Base-by-base conservation (phyloP, 1,140 invertebrate species). In the Oryzaephilus surinamensis region DNA sequence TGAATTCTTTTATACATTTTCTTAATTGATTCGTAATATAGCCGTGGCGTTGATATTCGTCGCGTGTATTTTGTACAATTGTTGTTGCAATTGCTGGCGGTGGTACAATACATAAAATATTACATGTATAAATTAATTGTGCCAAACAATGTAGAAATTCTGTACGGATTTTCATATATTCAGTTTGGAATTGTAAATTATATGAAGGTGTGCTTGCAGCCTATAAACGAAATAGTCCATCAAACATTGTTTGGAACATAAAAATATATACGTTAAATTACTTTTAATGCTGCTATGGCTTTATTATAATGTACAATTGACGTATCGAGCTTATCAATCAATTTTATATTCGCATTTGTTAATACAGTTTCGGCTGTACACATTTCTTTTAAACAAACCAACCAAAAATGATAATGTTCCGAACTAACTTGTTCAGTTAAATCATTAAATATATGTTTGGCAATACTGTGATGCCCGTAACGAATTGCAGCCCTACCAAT, bases 381-480 rank as follows among this genome's bases (percentile, higher is more conserved):
- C 37, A 85, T 72, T 27, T 81, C 69, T 43, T 79, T 69, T 11
- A 96, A 63, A 4, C 84, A 84, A 0, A 77, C 74, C 23, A 97
- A 61, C 84, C 91, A 96, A 54, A 92, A 92, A 55, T 93, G 81
- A 26, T 88, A 75, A 55, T 91, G 81, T 55, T 97, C 93, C 10
- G 85, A 86, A 10, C 84, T 83, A 1, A 92, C 87, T 50, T 82
- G 70, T 47, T 77, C 75, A 0, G 77, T 72, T 10, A 88, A 58
- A 26, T 68, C 69, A 14, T 69, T 68, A 45, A 88, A 76, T 37
- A 89, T 74, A 24, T 65, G 62, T 2, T 72, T 69, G 0, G 82
- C 83, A 27, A 89, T 70, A 39, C 67, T 70, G 53, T 87, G 84
- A 55, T 91, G 86, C 1, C 84, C 84, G 55, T 88, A 90, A 44